Base-by-base conservation (phyloP, 2,113 vertebrate species). In the Odobenus rosmarus region DNA sequence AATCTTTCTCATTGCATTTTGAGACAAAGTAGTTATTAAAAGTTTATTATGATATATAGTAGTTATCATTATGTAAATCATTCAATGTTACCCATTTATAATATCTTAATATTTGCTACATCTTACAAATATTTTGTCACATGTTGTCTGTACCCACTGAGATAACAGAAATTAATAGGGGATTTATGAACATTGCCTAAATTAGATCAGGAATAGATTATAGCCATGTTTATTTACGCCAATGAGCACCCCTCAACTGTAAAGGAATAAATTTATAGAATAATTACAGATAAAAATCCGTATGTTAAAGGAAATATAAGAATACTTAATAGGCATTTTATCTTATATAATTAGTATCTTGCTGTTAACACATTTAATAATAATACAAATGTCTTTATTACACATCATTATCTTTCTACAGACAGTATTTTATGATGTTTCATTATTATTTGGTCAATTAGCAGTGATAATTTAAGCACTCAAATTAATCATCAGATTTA, bases 351-450 rank as follows among this genome's bases (percentile, higher is more conserved):
- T 96, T 33, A 97, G 9, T 96, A 84, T 81, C 90, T 88, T 39
- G 31, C 76, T 93, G 7, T 77, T 95, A 91, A 51, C 19, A 33
- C 49, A 83, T 69, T 94, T 79, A 94, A 79, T 84, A 94, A 67
- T 92, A 97, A 96, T 94, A 57, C 9, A 76, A 24, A 92, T 94
- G 57, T 51, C 74, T 91, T 95, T 90, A 90, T 92, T 90, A 74
- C 82, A 80, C 36, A 93, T 91, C 19, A 42, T 96, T 89, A 77
- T 93, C 36, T 85, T 97, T 39, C 57, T 91, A 91, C 28, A 86
- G 28, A 77, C 64, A 64, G 16, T 86, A 72, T 96, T 95, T 96
- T 88, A 51, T 74, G 90, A 59, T 93, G 42, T 85, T 88, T 95
- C 62, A 81, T 95, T 80, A 81, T 93, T 91, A 59, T 93, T 91